Evolutionary conservation across 2,797 vertebrate genomes (phyloP).

Genomic region (Labeo calbasu): DNA sequence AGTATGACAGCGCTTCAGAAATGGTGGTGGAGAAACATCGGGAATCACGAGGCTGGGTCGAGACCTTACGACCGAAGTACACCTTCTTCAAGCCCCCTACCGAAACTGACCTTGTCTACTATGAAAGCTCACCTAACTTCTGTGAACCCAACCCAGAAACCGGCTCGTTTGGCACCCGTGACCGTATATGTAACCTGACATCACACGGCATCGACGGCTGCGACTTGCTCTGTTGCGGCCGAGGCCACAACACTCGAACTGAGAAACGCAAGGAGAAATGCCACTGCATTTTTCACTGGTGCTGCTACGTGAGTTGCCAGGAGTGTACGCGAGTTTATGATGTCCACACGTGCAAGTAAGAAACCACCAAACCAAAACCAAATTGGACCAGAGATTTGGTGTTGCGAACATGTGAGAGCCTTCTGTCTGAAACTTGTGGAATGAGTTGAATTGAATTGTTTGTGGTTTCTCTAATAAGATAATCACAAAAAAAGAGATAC

Average conservation of each 20-base stretch:
- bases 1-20: constrained; percentile 97
- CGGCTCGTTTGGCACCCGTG: constrained; percentile 93
- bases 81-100: constrained; percentile 96
- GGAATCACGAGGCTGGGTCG: constrained; percentile 97
- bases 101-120: constrained; percentile 95
- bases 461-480: constrained; percentile 13
- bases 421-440: not conserved
- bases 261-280: constrained; percentile 96
- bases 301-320: constrained; percentile 98
- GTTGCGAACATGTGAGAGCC: not conserved
- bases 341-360: constrained; percentile 97
- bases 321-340: constrained; percentile 93
- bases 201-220: constrained; percentile 97
- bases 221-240: constrained; percentile 94
- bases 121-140: constrained; percentile 95
- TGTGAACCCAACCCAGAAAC: constrained; percentile 95
- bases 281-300: constrained; percentile 98
- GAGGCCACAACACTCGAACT: constrained; percentile 94
- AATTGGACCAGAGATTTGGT: not conserved
- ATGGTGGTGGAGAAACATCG: constrained; percentile 98
- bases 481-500: constrained; percentile 31
- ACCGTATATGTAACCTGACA: constrained; percentile 92
- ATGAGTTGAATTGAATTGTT: not conserved
- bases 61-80: constrained; percentile 93
- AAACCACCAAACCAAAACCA: constrained; percentile 49